A percentile compares a stretch with the other conserved stretches of the same genome.
These are phyloP conservation scores for Campoletis raptor DNA, from an alignment of 2,888 invertebrate genomes.

Conservation along the genomic window DNA sequence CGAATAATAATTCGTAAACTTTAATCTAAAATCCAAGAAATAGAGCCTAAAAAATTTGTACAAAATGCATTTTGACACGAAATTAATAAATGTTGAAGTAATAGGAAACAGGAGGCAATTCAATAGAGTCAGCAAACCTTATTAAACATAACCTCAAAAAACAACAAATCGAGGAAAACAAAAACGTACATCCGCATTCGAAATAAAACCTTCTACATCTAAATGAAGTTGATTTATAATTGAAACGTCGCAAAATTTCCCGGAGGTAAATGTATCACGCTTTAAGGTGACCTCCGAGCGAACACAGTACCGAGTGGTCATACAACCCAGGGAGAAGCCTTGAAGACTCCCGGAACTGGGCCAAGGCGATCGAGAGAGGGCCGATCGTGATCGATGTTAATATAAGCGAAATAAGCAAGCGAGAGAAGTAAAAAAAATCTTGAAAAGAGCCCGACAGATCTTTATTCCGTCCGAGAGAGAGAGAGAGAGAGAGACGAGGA, in stretches of 20 bases:
- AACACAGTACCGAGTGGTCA: conserved; percentile 35
- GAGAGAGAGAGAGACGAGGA: background rate
- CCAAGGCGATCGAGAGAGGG: conserved; percentile 82
- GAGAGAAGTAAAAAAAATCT: conserved; percentile 36
- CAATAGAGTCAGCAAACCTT: background rate
- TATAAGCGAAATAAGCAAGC: conserved; percentile 54
- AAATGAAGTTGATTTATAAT: conserved; percentile 57
- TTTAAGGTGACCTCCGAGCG: conserved; percentile 63
- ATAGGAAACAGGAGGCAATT: background rate
- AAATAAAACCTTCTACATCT: conserved; percentile 40
- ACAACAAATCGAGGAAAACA: background rate
- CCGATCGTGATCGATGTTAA: conserved; percentile 73
- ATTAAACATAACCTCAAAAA: conserved; percentile 50
- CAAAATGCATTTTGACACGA: background rate
- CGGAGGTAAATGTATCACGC: conserved; percentile 51
- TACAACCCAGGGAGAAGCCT: conserved; percentile 72
- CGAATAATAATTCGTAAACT: background rate
- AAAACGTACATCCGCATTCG: conserved; percentile 54
- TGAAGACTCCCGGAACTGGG: conserved; percentile 79
- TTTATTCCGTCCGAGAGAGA: conserved; percentile 4
- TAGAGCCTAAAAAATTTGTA: background rate
- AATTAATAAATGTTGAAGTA: background rate
- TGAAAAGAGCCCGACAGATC: background rate
- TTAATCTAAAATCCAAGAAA: background rate
- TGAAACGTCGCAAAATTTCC: conserved; percentile 54